Base-by-base conservation (phyloP, 1,140 invertebrate genomes). In the Halesus radiatus region DNA sequence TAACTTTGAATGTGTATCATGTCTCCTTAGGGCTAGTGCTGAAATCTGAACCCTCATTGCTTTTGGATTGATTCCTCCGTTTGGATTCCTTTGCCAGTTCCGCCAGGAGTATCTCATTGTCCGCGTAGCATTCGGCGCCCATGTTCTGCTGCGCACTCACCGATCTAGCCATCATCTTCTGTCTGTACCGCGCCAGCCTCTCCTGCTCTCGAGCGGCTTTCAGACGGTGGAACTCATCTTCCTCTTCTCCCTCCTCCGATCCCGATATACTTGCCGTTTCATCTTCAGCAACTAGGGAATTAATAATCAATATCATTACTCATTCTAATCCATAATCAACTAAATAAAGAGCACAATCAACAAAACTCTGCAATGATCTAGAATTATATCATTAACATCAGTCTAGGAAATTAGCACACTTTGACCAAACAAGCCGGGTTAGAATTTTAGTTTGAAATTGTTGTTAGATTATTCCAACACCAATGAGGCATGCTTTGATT, bases 91-190 rank as follows among this genome's bases (percentile, higher is more conserved):
- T 78, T 0, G 78, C 73, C n/a, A 83, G 62, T 20, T 83, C 81
- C 15, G 52, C 37, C 3, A 83, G 72, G 10, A 83, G 60, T n/a
- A 79, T 73, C 50, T 83, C 82, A 15, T 83, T 83, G 45, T 83
- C 82, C 0, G 74, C 64, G 23, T 32, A 72, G 45, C 4, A 58
- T 7, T 81, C 80, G 1, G 18, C 81, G 4, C 22, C 56, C 16
- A 83, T 60, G 50, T 88, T 88, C 87, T 89, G 89, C 82, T 90
- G 89, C 18, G 88, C 88, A 79, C 88, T 89, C 20, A 90, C 85
- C 16, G 89, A 90, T 37, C 89, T 86, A 0, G 88, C 89, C 85
- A 89, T 86, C 5, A 90, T 80, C 77, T 88, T 88, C 80, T 89
- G 88, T 53, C 87, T 81, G 64, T 89, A 87, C 76, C 88, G 88